Evolutionary conservation across 1,140 invertebrate genomes (phyloP), one percentile per base, ranked within the genome.

Genomic region (Euura lappo): DNA sequence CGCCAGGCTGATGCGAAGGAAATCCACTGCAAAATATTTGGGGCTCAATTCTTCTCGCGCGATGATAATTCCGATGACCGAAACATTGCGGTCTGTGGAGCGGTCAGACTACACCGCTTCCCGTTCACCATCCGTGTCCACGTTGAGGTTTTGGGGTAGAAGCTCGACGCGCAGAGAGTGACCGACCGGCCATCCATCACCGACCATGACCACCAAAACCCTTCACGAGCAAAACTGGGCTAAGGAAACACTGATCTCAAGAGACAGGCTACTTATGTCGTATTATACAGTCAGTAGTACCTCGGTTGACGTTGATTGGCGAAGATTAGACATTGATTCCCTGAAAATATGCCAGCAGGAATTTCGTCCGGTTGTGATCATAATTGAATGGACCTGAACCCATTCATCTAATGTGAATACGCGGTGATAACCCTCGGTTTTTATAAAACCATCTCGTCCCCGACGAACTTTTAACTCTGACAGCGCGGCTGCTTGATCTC

Each of bases 161-260:
- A 68, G 45, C 70, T 69, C 72, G 72, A 76, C 75, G 51, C 8
- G 1, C 51, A n/a, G 51, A 76, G 75, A 68, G 71, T 71, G 75
- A 73, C 75, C 71, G 75, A 65, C 47, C 65, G 70, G 72, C 71
- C 66, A 76, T 76, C 69, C 75, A 76, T 76, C 75, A 76, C 72
- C 72, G 70, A 76, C 68, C 71, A 71, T 72, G 72, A 73, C 74
- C 74, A 66, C 65, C 69, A 44, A 60, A 45, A 44, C 68, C 28
- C 65, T 28, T 28, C 28, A 28, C 28, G 28, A 60, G 4, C 51
- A 4, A 60, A n/a, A 60, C 51, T 60, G 2, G 10, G 8, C 51
- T n/a, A n/a, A 60, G 13, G 51, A 60, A 75, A 72, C 74, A 72
- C 72, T 75, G 71, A 68, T 47, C 70, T 46, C 70, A 65, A 46